Base-by-base conservation (phyloP, 2,797 vertebrate genomes). In the Gymnoscopelus braueri region DNA sequence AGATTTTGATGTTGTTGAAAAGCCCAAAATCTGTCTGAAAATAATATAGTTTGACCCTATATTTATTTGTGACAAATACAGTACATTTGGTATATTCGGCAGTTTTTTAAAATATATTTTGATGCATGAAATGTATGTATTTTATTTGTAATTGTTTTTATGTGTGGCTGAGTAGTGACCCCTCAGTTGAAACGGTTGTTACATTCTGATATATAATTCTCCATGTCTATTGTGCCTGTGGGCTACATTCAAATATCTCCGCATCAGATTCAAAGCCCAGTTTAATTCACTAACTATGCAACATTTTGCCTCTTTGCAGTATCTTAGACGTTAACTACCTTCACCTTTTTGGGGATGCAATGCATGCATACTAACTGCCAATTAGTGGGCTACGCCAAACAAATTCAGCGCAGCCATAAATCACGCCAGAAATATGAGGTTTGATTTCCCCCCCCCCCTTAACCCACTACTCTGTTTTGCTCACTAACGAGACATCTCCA, bases 401-500 rank as follows among this genome's bases (percentile, higher is more conserved):
- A 23, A 2, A 69, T 65, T 86, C 24, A 71, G 63, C 71, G 15
- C 26, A 59, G 32, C 57, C 64, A 83, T 88, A 78, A 79, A 84
- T 89, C 82, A 78, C 7, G 51, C n/a, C 35, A 24, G 53, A 83
- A 83, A 76, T 73, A 75, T 69, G 60, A 69, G 58, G 71, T 74
- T 63, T 29, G 63, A 80, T 69, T 84, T 74, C 62, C 23, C 55
- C 54, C 35, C 50, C 19, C 47, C 29, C 3, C 23, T 1, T 1
- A 58, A 10, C 60, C 29, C 60, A 47, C 69, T 56, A 48, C 67
- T 54, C 19, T 19, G 19, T 19, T 19, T 69, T 51, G 61, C 79
- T 67, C 63, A 11, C 78, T 60, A 73, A 83, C 3, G 44, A 88
- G 85, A 84, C 82, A 71, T 84, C 83, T 80, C 83, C 72, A 72